Percentiles rank a stretch among this genome's conserved stretches.
These are phyloP conservation scores for Megalonaias nervosa DNA, from an alignment of 1,140 invertebrate species.

Conservation along the genomic window DNA sequence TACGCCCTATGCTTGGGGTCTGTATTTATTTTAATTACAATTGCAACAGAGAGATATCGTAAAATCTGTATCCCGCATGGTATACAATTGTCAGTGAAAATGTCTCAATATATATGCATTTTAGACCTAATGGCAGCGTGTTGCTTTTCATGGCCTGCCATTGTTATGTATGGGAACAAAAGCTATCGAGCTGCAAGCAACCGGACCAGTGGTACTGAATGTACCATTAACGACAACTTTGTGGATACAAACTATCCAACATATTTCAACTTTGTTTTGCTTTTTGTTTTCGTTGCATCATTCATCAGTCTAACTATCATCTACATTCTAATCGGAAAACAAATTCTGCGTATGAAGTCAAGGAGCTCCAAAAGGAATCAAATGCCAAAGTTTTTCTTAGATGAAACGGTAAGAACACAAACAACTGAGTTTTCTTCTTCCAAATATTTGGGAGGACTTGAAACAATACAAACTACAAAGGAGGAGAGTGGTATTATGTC, in stretches of 20 bases:
- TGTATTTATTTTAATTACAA: constrained; percentile 17
- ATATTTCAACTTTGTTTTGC: constrained; percentile 7
- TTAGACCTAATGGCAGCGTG: constrained; percentile 14
- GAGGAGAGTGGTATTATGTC: neutral
- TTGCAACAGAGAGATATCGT: constrained; percentile 16
- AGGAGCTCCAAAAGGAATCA: constrained; percentile 3
- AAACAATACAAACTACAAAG: neutral
- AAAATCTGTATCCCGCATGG: constrained; percentile 28
- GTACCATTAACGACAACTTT: constrained; percentile 2
- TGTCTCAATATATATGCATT: constrained; percentile 16
- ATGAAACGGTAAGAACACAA: neutral
- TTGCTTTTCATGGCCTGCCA: constrained; percentile 5
- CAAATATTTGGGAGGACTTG: neutral
- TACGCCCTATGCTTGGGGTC: constrained; percentile 24
- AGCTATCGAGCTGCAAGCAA: constrained; percentile 7
- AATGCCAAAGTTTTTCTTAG: constrained; percentile 5
- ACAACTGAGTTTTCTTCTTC: neutral
- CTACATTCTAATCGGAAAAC: constrained; percentile 17
- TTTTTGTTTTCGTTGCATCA: constrained; percentile 2
- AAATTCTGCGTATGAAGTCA: constrained; percentile 16
- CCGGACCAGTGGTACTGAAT: constrained; percentile 16
- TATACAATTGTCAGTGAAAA: constrained; percentile 6
- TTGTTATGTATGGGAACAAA: constrained; percentile 4
- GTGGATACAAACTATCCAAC: neutral
- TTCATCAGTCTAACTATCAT: constrained; percentile 13